Base-by-base conservation (phyloP, 2,888 invertebrate species). In the Dichetophora obliterata region DNA sequence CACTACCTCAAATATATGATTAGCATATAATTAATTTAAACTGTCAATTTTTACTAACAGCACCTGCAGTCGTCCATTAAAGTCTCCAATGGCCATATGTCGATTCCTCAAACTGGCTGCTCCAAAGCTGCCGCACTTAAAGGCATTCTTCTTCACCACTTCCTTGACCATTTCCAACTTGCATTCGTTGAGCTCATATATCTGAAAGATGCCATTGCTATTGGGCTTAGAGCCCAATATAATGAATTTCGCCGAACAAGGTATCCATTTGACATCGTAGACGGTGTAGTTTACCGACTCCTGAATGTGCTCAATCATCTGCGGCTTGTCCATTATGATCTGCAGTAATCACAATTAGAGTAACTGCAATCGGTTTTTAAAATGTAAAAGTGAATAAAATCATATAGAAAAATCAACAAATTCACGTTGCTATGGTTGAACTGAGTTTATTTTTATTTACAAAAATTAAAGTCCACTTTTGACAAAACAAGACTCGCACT, bases 211-310 rank as follows among this genome's bases (percentile, higher is more conserved):
- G 0, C 98, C 98, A 71, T 93, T 94, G 65, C 96, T 96, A 85
- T 94, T 94, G 0, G 98, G 93, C 87, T 95, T 92, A 19, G 94
- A 94, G 11, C 98, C 98, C 75, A 98, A 91, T 61, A 95, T 93
- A 78, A 97, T 94, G 90, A 98, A 96, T 89, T 97, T 98, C 0
- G 98, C 95, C 3, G 97, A 97, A 85, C 95, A 94, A 0, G 98
- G 98, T 84, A 98, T 93, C 98, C 98, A 98, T 90, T 96, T 96
- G n/a, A 94, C 93, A 86, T 98, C 98, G 88, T 96, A 97, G 31
- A 97, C 89, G 0, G 96, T 95, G 88, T 95, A 98, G 85, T 95
- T 93, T 1, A 97, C 89, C 27, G 93, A 91, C 86, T 95, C 94
- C 85, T 97, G 95, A 50, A 94, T 92, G 86, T 98, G 96, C 76